These are phyloP conservation scores for Chondrosia reniformis DNA, from an alignment of 37 sponge, comb jelly and placozoan species.

Conservation along the genomic window DNA sequence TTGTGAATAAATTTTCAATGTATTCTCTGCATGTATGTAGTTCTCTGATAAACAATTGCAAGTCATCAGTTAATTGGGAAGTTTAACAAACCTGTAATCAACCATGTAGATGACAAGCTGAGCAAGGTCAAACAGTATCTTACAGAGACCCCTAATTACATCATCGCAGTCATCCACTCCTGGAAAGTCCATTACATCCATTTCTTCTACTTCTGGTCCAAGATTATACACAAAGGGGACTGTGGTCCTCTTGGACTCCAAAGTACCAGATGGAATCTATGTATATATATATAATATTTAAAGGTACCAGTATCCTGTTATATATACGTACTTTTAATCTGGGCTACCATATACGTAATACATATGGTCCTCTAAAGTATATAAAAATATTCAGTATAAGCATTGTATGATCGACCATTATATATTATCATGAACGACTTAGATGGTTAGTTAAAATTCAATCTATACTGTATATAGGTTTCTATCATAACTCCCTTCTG, in stretches of 20 bases:
- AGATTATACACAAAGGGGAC: constrained; percentile 54
- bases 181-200: constrained; percentile 51
- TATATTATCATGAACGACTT: too few relatives aligned
- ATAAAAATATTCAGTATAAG: too few relatives aligned
- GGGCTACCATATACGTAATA: not conserved
- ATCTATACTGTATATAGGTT: not conserved
- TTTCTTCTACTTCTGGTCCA: constrained; percentile 20
- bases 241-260: constrained; percentile 30
- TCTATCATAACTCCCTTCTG: not conserved
- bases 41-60: too few relatives aligned
- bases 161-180: constrained; percentile 48
- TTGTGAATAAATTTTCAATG: too few relatives aligned
- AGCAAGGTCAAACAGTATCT: constrained; percentile 12
- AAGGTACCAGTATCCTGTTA: too few relatives aligned
- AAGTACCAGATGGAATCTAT: constrained; percentile 34
- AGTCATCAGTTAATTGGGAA: too few relatives aligned
- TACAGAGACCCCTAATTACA: constrained; percentile 4
- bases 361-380: too few relatives aligned
- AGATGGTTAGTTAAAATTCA: constrained; percentile 7
- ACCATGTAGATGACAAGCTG: constrained; percentile 37
- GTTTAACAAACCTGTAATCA: constrained; percentile 40
- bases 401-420: too few relatives aligned
- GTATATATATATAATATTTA: not conserved
- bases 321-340: not conserved
- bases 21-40: too few relatives aligned